Evolutionary conservation across 1,140 invertebrate species (phyloP).

Genomic region (Andricus grossulariae): DNA sequence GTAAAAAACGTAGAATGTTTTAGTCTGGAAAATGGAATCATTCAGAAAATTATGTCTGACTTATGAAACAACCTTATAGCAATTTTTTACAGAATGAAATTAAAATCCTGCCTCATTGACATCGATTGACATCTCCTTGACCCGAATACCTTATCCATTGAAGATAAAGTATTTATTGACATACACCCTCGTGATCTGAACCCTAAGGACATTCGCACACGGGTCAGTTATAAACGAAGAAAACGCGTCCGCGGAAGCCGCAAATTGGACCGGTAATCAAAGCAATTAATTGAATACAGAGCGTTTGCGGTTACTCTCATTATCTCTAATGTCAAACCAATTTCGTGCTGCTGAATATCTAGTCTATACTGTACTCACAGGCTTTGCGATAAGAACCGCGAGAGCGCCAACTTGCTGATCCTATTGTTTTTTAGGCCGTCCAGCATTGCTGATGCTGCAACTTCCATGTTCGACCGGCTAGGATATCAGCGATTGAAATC

Average conservation of each 20-base stretch:
- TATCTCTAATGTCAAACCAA: conserved; percentile 31
- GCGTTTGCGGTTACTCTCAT: conserved; percentile 29
- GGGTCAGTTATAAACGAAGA: background rate
- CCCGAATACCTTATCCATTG: too few relatives aligned
- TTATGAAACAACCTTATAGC: too few relatives aligned
- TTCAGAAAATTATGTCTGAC: too few relatives aligned
- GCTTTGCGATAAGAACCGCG: conserved; percentile 83
- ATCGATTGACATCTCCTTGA: too few relatives aligned
- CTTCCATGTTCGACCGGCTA: conserved; percentile 65
- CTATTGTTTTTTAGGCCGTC: conserved; percentile 84
- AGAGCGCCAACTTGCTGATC: conserved; percentile 82
- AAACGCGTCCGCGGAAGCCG: conserved; percentile 14
- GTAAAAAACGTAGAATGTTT: too few relatives aligned
- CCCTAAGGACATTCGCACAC: background rate
- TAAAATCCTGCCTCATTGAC: too few relatives aligned
- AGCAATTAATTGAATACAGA: conserved; percentile 20
- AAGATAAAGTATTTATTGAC: too few relatives aligned
- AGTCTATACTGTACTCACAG: conserved; percentile 78
- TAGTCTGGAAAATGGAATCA: too few relatives aligned
- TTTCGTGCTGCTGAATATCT: conserved; percentile 21
- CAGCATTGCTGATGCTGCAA: conserved; percentile 80
- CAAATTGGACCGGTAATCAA: background rate
- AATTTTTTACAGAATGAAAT: too few relatives aligned
- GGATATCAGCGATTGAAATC: conserved; percentile 24
- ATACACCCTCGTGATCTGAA: too few relatives aligned